Percentiles rank a stretch among this genome's conserved stretches.
Conservation (phyloP, 1,140 invertebrate species). For the Meloidogyne exigua region DNA sequence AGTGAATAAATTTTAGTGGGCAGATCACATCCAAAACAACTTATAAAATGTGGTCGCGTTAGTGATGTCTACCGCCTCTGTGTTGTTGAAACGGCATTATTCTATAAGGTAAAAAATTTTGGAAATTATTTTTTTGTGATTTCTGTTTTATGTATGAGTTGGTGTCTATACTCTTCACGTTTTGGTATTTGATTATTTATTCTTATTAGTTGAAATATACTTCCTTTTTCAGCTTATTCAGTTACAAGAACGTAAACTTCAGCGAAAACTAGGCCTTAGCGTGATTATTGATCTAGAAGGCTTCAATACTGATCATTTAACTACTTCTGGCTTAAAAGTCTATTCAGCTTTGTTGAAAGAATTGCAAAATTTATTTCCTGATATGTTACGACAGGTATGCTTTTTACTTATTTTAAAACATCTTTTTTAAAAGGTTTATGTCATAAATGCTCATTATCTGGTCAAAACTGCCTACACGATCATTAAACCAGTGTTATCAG, state of each 20-base stretch:
- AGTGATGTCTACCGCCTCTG: constrained; percentile 40
- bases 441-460: constrained; percentile 44
- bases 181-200: too few species aligned
- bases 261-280: constrained; percentile 37
- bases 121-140: too few species aligned
- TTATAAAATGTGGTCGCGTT: constrained; percentile 43
- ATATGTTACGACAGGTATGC: constrained; percentile 36
- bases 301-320: constrained; percentile 42
- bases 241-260: constrained; percentile 37
- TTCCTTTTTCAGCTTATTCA: constrained; percentile 27
- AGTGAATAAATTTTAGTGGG: not conserved
- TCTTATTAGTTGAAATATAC: not conserved
- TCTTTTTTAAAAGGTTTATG: not conserved
- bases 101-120: constrained; percentile 26
- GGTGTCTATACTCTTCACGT: too few species aligned
- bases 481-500: constrained; percentile 41
- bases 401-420: constrained; percentile 1
- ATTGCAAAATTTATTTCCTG: constrained; percentile 45
- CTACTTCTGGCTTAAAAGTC: constrained; percentile 30
- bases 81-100: constrained; percentile 35
- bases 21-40: constrained; percentile 37
- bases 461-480: constrained; percentile 37
- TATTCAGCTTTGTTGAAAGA: constrained; percentile 34
- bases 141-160: too few species aligned
- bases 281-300: constrained; percentile 45